These are phyloP conservation scores for Bilobella aurantiaca DNA, from an alignment of 1,140 invertebrate species.

Conservation along the genomic window DNA sequence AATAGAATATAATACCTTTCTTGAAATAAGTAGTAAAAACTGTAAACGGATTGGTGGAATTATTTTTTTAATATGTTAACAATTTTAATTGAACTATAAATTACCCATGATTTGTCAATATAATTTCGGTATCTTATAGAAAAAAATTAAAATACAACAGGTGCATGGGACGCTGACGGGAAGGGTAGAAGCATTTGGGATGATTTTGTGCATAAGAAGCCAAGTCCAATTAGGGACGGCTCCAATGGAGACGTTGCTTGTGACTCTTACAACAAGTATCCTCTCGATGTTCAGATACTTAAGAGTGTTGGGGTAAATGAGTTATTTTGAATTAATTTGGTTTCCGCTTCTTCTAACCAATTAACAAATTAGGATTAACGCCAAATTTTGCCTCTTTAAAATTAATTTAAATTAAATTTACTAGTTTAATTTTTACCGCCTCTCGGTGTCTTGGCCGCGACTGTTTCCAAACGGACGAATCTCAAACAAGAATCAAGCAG, in stretches of 20 bases:
- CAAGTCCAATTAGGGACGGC: neutral
- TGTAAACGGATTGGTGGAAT: no score
- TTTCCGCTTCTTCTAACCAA: neutral
- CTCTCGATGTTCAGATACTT: neutral
- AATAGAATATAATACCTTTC: no score
- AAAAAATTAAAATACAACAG: no score
- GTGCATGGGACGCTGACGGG: neutral
- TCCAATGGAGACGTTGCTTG: neutral
- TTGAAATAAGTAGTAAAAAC: no score
- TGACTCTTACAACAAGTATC: neutral
- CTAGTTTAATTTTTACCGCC: constrained; percentile 25
- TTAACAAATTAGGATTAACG: no score
- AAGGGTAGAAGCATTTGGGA: neutral
- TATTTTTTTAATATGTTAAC: no score
- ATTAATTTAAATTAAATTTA: neutral
- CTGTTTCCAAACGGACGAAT: constrained; percentile 26
- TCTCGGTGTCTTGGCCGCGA: constrained; percentile 31
- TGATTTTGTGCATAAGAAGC: neutral
- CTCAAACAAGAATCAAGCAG: constrained; percentile 27
- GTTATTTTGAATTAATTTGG: neutral
- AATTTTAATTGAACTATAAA: no score
- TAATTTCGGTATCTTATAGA: no score
- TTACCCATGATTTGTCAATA: no score
- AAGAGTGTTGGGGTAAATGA: neutral
- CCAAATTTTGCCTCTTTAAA: no score